phyloP scores from a whole-genome alignment of 1,140 invertebrate species.

The Tetramorium alpestre region DNA sequence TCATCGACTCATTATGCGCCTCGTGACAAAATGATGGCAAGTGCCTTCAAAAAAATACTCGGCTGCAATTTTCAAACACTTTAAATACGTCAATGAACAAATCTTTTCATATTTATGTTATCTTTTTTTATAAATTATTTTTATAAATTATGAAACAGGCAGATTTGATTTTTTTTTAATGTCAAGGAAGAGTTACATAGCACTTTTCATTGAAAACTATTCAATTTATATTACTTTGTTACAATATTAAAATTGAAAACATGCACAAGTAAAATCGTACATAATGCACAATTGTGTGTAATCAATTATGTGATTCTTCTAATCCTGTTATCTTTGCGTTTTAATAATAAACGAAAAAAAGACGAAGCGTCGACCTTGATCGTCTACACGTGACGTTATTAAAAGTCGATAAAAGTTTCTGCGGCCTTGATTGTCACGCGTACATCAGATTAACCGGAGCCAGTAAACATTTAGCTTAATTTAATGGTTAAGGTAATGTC shows the following conservation, averaged over 20 bases:
- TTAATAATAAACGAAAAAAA: not conserved
- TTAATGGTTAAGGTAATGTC: constrained; percentile 3
- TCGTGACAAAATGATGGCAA: constrained; percentile 1
- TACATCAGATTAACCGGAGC: constrained; percentile 38
- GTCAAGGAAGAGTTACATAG: not conserved
- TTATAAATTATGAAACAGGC: too few species aligned
- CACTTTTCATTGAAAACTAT: not conserved
- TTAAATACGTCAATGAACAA: not conserved
- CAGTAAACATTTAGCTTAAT: constrained; percentile 32
- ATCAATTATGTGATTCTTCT: not conserved
- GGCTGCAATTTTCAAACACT: not conserved
- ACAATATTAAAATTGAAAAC: not conserved
- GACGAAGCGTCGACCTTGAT: constrained; percentile 40
- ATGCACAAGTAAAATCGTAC: too few species aligned
- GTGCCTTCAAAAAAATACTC: not conserved
- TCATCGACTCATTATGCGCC: not conserved
- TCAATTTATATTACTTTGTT: not conserved
- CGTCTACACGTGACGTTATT: constrained; percentile 42
- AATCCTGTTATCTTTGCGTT: not conserved
- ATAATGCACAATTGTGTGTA: too few species aligned
- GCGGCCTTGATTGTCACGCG: constrained; percentile 45
- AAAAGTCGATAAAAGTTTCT: constrained; percentile 54
- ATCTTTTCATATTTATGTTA: not conserved
- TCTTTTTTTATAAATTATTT: not conserved
- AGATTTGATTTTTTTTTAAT: too few species aligned